Conservation (phyloP, 2,113 vertebrate genomes). For the Antechinus stuartii region DNA sequence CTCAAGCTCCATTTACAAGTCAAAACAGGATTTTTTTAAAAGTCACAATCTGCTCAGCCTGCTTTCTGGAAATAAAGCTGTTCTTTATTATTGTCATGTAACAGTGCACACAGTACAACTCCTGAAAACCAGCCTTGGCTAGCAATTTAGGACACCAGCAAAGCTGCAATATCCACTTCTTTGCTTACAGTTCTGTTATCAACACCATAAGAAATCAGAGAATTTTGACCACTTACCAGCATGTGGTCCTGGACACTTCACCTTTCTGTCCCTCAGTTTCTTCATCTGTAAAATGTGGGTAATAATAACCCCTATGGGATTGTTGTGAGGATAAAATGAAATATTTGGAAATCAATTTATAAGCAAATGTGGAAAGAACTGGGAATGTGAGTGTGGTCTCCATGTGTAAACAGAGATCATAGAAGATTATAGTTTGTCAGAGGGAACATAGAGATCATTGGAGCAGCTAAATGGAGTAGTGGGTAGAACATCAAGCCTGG, state of each 20-base stretch:
- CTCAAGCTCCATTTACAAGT: slow-evolving; percentile 9
- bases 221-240: background rate
- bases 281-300: too few relatives aligned
- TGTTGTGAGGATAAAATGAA: too few relatives aligned
- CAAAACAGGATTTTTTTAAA: slow-evolving; percentile 34
- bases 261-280: too few relatives aligned
- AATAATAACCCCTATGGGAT: too few relatives aligned
- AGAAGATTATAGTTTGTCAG: background rate
- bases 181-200: background rate
- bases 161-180: background rate
- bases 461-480: background rate
- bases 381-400: background rate
- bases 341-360: too few relatives aligned
- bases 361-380: background rate
- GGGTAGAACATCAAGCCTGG: background rate
- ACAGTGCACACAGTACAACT: background rate
- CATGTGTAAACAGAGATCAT: background rate
- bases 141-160: background rate
- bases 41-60: background rate
- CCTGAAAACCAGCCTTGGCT: slow-evolving; percentile 34
- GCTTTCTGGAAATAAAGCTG: slow-evolving; percentile 62
- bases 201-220: fast-evolving
- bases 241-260: too few relatives aligned
- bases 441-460: background rate
- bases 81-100: background rate